Conservation (phyloP, 2,888 invertebrate genomes). For the Taphrorychus bicolor region DNA sequence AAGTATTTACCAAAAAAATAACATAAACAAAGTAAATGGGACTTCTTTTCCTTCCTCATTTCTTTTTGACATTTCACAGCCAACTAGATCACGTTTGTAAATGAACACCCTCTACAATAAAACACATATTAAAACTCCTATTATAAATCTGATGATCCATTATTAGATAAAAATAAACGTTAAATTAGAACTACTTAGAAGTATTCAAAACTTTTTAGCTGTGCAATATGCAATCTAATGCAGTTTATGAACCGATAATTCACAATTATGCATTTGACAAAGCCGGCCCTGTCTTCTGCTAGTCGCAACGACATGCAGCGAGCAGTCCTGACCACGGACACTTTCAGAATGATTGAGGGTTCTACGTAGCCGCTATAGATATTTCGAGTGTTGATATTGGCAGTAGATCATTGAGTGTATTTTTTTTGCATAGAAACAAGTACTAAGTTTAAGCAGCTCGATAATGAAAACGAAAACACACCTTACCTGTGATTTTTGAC, state of each 20-base stretch:
- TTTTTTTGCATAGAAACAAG: slow-evolving; percentile 1
- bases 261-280: not conserved
- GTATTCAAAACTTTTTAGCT: no score
- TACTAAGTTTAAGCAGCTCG: not conserved
- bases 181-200: no score
- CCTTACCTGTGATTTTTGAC: slow-evolving; percentile 84
- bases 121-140: no score
- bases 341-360: slow-evolving; percentile 2
- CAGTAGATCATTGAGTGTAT: not conserved
- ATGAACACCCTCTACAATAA: no score
- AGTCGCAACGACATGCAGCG: not conserved
- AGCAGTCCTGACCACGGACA: slow-evolving; percentile 5
- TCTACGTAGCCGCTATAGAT: not conserved
- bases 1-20: no score
- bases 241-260: not conserved
- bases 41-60: no score
- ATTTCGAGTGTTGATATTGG: slow-evolving; percentile 6
- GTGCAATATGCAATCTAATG: not conserved
- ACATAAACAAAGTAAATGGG: no score
- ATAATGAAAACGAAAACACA: not conserved
- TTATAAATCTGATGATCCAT: no score
- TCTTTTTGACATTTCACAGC: no score
- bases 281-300: not conserved
- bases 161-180: no score
- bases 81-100: no score